Conservation (phyloP, 2,113 vertebrate species). For the Equus quagga region DNA sequence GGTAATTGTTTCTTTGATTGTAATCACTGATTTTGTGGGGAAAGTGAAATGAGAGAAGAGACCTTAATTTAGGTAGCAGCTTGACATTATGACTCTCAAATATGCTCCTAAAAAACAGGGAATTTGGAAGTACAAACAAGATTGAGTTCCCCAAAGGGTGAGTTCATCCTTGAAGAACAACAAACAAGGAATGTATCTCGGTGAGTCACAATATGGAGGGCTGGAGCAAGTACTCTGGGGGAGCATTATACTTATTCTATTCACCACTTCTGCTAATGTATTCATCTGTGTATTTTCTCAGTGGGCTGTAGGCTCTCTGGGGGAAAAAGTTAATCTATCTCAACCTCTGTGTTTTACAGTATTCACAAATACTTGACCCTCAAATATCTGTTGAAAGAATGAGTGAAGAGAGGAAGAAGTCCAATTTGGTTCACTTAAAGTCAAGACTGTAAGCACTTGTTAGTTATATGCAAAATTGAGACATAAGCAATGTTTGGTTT, state of each 20-base stretch:
- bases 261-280: background rate
- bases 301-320: background rate
- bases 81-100: background rate
- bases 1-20: conserved; percentile 59
- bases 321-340: background rate
- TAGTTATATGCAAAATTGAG: background rate
- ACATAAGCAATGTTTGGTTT: background rate
- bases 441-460: background rate
- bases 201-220: rapidly evolving
- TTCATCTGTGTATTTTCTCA: background rate
- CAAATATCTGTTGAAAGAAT: background rate
- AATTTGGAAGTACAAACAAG: background rate
- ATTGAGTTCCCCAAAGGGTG: background rate
- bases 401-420: background rate
- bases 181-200: background rate
- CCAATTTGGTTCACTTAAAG: background rate
- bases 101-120: background rate
- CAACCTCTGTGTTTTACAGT: background rate
- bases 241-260: rapidly evolving
- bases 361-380: background rate
- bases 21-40: conserved; percentile 61
- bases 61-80: conserved; percentile 38
- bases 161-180: background rate
- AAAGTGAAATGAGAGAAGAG: conserved; percentile 29
- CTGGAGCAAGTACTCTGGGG: too few relatives aligned